Conservation (phyloP, 2,797 vertebrate species). For the Cynopterus sphinx region DNA sequence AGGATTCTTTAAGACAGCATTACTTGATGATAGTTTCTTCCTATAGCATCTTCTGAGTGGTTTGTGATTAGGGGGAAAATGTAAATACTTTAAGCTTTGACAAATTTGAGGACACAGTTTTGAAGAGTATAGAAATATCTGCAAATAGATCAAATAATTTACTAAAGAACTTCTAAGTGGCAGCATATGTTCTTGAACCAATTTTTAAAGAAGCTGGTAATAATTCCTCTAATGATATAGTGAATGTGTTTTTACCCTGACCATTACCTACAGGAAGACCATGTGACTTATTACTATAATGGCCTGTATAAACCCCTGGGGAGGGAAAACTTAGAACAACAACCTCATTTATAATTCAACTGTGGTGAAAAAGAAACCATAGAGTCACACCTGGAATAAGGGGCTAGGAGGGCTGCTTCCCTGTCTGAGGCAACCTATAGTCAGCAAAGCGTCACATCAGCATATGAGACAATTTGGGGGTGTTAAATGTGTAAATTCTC, state of each 20-base stretch:
- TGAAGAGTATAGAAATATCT: not conserved
- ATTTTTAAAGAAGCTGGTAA: not conserved
- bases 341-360: slow-evolving; percentile 49
- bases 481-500: not conserved
- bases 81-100: not conserved
- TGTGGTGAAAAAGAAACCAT: slow-evolving; percentile 1
- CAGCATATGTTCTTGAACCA: not conserved
- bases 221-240: not conserved
- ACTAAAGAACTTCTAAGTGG: slow-evolving; percentile 5
- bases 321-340: not conserved
- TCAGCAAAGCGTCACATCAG: not conserved
- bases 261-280: slow-evolving; percentile 14
- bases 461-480: not conserved
- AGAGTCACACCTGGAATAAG: not conserved
- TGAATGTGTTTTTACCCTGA: slow-evolving; percentile 19
- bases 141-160: not conserved
- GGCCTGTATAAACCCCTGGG: not conserved
- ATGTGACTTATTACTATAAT: slow-evolving; percentile 51
- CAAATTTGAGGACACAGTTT: not conserved
- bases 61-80: not conserved
- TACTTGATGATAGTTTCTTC: not conserved
- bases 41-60: not conserved
- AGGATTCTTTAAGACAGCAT: slow-evolving; percentile 3
- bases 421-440: not conserved
- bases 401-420: not conserved